Percentiles rank a stretch among this genome's conserved stretches.
These are phyloP conservation scores for Geotrupes spiniger DNA, from an alignment of 2,888 invertebrate species.

Conservation along the genomic window DNA sequence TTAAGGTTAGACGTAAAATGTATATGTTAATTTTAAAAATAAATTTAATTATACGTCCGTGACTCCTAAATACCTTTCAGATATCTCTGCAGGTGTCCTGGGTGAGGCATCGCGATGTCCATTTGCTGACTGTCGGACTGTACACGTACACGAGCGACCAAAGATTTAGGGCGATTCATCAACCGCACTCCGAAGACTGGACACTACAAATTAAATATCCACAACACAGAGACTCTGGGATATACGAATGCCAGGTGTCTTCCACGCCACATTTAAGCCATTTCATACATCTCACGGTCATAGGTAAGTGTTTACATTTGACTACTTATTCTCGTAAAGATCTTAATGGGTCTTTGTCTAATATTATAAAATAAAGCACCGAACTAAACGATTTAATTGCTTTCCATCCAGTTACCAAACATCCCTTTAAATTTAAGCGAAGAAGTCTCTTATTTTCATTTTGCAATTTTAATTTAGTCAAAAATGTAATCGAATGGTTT, in stretches of 20 bases:
- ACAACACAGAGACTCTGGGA: constrained; percentile 84
- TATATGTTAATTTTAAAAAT: constrained; percentile 5
- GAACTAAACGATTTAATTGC: too few relatives aligned
- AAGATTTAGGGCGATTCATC: constrained; percentile 83
- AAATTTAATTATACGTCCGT: constrained; percentile 13
- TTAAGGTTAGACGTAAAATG: too few relatives aligned
- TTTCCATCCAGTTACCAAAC: too few relatives aligned
- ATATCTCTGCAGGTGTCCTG: constrained; percentile 83
- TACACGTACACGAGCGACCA: constrained; percentile 92
- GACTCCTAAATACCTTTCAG: constrained; percentile 47
- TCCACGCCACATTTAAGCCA: constrained; percentile 92
- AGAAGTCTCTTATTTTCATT: too few relatives aligned
- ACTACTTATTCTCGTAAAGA: too few relatives aligned
- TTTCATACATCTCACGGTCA: constrained; percentile 85
- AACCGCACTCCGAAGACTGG: constrained; percentile 87
- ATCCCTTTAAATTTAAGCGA: too few relatives aligned
- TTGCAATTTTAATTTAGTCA: too few relatives aligned
- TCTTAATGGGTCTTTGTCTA: too few relatives aligned
- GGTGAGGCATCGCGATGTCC: constrained; percentile 88
- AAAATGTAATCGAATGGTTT: too few relatives aligned
- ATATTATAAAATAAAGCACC: too few relatives aligned
- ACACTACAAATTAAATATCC: constrained; percentile 89
- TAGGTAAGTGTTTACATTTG: constrained; percentile 66
- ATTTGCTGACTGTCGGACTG: constrained; percentile 82
- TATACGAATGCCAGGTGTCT: constrained; percentile 93